Base-by-base conservation (phyloP, 30 jellyfish, hydroid and myxozoan species). In the Pseudorhiza aurosa region DNA sequence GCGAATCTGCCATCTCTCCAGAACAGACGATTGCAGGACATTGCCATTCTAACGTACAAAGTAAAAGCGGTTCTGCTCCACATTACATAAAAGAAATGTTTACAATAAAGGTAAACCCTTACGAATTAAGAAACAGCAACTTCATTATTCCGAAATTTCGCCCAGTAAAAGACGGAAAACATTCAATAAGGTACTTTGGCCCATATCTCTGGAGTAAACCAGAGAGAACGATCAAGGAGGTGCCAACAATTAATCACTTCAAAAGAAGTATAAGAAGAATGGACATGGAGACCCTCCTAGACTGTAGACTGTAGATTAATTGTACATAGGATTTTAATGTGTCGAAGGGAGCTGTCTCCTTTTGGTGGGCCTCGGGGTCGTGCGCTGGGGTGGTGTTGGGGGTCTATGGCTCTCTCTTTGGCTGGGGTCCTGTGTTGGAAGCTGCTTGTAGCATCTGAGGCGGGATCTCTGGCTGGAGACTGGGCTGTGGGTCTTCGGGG, bases 1-100 rank as follows among this genome's bases (percentile, higher is more conserved):
- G 62, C 56, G 42, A 71, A 71, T 29, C 85, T 71, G 35, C 55
- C 75, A 42, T 71, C 85, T 71, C 85, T 51, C 85, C 85, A 71
- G 71, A 71, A 71, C 24, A 71, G 85, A 24, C 75, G 72, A 71
- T 74, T 42, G 17, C 85, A 71, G 75, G 85, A 71, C 71, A 71
- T 71, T 44, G 85, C 85, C 50, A 27, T 71, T 18, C 53, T 44
- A 8, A 45, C 31, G 72, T 71, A 22, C 70, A 51, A 74, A 74
- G 87, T 55, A 50, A 50, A 53, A 74, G 36, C 58, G 67, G 77
- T 57, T 22, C 36, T 28, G 37, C 87, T 15, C 87, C 78, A 51
- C 83, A 70, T 15, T 43, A 39, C 46, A 42, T 45, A 70, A 70
- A 46, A 30, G 84, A 70, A 40, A 40, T 70, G 71, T 70, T 10